Conservation (phyloP, 1,140 invertebrate genomes). For the Helicorthomorpha holstii region DNA sequence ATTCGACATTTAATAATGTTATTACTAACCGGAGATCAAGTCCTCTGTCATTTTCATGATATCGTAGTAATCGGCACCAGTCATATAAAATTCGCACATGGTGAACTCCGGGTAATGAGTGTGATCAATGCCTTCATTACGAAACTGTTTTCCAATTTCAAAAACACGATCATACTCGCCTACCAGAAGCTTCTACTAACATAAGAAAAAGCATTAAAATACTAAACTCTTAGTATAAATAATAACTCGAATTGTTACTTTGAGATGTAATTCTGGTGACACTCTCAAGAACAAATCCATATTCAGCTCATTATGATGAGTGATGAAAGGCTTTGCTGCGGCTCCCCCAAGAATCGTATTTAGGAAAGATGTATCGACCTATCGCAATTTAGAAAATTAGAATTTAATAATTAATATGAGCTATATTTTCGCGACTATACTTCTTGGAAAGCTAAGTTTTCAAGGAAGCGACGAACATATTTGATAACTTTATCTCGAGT, state of each 20-base stretch:
- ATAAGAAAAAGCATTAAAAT: slow-evolving; percentile 4
- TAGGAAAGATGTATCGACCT: slow-evolving; percentile 98
- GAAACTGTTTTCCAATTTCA: slow-evolving; percentile 92
- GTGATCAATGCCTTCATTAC: slow-evolving; percentile 96
- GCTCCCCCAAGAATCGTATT: slow-evolving; percentile 98
- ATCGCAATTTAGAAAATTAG: slow-evolving; percentile 7
- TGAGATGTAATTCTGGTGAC: slow-evolving; percentile 94
- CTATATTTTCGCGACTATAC: slow-evolving; percentile 21
- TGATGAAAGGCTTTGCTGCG: slow-evolving; percentile 95
- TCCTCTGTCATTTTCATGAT: slow-evolving; percentile 82
- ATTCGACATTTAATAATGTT: neutral
- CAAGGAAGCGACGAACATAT: slow-evolving; percentile 79
- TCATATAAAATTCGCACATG: slow-evolving; percentile 99
- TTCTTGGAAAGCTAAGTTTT: slow-evolving; percentile 88
- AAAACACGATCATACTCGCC: slow-evolving; percentile 94
- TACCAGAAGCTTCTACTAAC: slow-evolving; percentile 70
- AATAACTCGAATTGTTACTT: slow-evolving; percentile 31
- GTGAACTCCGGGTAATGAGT: slow-evolving; percentile 99
- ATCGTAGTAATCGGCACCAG: slow-evolving; percentile 97
- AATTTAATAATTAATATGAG: neutral
- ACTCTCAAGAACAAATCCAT: slow-evolving; percentile 95
- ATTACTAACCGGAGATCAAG: slow-evolving; percentile 53
- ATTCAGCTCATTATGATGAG: slow-evolving; percentile 96
- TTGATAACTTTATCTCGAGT: slow-evolving; percentile 77
- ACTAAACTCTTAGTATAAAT: neutral